Evolutionary conservation across 1,140 invertebrate species (phyloP).

Genomic region (Capitella teleta): DNA sequence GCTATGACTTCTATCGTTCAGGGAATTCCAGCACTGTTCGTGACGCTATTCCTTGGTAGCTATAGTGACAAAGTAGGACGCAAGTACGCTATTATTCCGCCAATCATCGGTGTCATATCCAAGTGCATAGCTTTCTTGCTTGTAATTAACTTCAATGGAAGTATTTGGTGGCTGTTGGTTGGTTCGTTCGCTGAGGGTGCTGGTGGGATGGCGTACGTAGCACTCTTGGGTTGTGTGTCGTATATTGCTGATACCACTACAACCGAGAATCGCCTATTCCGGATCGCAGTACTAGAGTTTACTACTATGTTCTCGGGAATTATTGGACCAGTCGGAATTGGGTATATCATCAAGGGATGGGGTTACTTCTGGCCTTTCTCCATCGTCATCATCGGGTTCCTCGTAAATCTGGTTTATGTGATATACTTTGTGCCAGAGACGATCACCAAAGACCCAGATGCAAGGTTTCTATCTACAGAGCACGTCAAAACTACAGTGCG

Average conservation of each 20-base stretch:
- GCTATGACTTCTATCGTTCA: neutral
- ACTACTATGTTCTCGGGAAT: neutral
- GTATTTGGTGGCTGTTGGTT: slow-evolving; percentile 1
- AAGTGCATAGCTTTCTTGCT: neutral
- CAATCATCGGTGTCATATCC: slow-evolving; percentile 4
- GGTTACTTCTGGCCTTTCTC: neutral
- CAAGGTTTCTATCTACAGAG: neutral
- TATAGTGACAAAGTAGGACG: slow-evolving; percentile 7
- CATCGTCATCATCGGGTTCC: neutral
- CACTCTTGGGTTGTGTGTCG: slow-evolving; percentile 4
- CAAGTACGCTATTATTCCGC: slow-evolving; percentile 8
- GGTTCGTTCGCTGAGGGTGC: slow-evolving; percentile 1
- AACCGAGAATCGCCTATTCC: neutral
- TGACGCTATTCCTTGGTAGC: slow-evolving; percentile 1
- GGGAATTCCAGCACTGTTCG: slow-evolving; percentile 6
- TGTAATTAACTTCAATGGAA: neutral
- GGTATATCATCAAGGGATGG: neutral
- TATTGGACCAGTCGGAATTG: neutral
- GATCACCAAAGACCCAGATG: neutral
- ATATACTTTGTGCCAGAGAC: slow-evolving; percentile 5
- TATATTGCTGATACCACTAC: slow-evolving; percentile 5
- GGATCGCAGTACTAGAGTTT: slow-evolving; percentile 7
- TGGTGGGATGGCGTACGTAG: neutral
- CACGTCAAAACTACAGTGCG: neutral
- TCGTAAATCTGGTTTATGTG: neutral